Evolutionary conservation across 2,797 vertebrate genomes (phyloP).

Genomic region (Pteropus rufus): DNA sequence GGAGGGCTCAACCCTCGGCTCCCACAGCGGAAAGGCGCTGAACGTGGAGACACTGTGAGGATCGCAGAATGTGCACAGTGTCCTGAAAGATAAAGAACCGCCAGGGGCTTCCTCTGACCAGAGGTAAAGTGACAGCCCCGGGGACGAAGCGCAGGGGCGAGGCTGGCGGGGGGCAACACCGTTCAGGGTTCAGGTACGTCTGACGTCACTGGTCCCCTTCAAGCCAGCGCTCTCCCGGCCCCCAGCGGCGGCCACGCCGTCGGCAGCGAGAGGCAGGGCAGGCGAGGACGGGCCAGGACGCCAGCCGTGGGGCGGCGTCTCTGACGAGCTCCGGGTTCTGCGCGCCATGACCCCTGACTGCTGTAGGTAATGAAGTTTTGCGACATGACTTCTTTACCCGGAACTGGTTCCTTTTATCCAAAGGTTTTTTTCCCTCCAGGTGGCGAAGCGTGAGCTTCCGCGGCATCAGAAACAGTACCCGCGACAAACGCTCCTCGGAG

Average conservation of each 20-base stretch:
- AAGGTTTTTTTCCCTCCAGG: not conserved
- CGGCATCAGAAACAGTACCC: not conserved
- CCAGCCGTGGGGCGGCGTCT: not conserved
- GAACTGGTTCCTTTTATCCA: not conserved
- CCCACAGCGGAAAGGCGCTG: accelerated
- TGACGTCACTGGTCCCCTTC: too few species aligned
- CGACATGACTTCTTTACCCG: not conserved
- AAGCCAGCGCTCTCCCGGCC: not conserved
- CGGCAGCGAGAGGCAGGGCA: too few species aligned
- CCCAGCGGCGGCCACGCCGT: too few species aligned
- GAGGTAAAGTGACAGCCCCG: too few species aligned
- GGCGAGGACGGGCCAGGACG: too few species aligned
- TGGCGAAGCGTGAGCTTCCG: not conserved
- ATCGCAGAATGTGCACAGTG: not conserved
- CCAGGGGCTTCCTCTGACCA: not conserved
- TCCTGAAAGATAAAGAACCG: too few species aligned
- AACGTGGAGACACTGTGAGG: accelerated
- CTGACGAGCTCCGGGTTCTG: not conserved
- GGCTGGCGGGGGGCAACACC: too few species aligned
- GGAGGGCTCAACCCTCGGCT: not conserved
- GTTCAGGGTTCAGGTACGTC: too few species aligned
- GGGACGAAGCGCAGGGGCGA: not conserved
- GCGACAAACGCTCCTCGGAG: too few species aligned
- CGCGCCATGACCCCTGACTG: not conserved
- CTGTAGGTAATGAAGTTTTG: not conserved